phyloP scores from a whole-genome alignment of 2,888 invertebrate species.

The Himalopsyche japonica region DNA sequence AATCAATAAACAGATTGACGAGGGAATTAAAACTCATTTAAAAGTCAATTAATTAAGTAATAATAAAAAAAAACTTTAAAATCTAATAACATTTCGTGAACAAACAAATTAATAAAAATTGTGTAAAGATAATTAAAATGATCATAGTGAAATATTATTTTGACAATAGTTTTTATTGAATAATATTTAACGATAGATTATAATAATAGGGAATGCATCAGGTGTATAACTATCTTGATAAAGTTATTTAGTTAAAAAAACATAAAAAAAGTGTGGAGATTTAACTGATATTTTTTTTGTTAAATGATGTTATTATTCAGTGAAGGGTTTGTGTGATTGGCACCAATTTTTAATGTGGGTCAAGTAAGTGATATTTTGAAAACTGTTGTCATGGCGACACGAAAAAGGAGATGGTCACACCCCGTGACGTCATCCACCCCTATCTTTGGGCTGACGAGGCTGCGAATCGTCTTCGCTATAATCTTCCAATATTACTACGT shows the following conservation, averaged over 20 bases:
- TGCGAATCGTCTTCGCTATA: constrained; percentile 33
- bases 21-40: not conserved
- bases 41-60: not conserved
- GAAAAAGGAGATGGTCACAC: constrained; percentile 34
- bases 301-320: not conserved
- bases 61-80: not conserved
- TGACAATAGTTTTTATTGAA: no score
- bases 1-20: not conserved
- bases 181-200: no score
- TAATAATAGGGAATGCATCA: no score
- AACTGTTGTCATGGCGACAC: constrained; percentile 31
- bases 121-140: no score
- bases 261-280: no score
- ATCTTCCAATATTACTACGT: constrained; percentile 35
- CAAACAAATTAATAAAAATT: no score
- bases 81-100: not conserved
- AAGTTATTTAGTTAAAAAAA: no score
- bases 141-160: no score
- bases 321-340: not conserved
- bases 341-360: constrained; percentile 27
- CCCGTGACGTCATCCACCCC: constrained; percentile 24
- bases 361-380: constrained; percentile 15
- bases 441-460: constrained; percentile 24
- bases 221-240: no score
- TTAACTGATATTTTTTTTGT: no score